Conservation (phyloP, 2,113 vertebrate species). For the Nyctibius bracteatus region DNA sequence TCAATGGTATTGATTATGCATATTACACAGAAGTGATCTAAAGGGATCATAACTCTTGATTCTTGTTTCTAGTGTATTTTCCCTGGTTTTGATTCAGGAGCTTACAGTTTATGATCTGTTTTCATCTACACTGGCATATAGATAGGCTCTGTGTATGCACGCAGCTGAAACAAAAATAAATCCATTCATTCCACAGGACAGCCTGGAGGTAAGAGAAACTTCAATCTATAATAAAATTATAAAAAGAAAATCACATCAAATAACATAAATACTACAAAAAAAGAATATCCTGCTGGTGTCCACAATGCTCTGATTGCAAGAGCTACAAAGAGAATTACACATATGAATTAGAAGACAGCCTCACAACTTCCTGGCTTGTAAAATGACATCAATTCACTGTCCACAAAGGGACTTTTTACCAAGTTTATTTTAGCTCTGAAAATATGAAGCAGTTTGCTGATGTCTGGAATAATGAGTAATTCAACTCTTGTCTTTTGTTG, state of each 20-base stretch:
- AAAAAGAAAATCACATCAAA: background rate
- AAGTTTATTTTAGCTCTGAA: background rate
- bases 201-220: background rate
- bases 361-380: background rate
- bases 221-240: background rate
- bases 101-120: background rate
- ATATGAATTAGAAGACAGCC: background rate
- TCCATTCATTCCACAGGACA: background rate
- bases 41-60: background rate
- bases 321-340: background rate
- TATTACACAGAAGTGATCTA: background rate
- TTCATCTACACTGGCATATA: background rate
- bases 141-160: background rate
- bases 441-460: background rate
- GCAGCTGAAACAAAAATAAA: conserved; percentile 9
- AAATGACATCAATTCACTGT: background rate
- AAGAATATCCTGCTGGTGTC: background rate
- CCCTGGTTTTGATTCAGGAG: background rate
- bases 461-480: background rate
- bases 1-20: background rate
- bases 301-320: background rate
- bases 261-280: background rate
- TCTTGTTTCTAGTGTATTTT: background rate
- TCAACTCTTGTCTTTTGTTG: background rate
- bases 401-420: background rate